Base-by-base conservation (phyloP, 2,888 invertebrate species). In the Abrostola triplasia region DNA sequence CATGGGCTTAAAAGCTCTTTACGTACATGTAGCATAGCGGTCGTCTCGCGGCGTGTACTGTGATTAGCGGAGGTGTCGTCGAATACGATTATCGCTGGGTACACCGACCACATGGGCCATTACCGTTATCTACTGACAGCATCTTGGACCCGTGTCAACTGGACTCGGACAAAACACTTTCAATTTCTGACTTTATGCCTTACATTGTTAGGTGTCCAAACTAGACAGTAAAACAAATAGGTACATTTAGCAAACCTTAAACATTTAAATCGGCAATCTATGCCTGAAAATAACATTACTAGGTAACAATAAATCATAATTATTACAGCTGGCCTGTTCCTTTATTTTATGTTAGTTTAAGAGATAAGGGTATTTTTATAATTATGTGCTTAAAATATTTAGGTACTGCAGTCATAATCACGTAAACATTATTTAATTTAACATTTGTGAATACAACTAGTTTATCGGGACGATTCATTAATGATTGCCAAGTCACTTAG, bases 101-200 rank as follows among this genome's bases (percentile, higher is more conserved):
- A 82, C 80, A 65, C 75, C 68, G 79, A 82, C 84, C 85, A 87
- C 84, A 85, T 88, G 86, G 83, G 87, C 89, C 88, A 78, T 93
- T 93, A 92, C 86, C 89, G 89, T 90, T 92, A 93, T 94, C 93
- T 86, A 79, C 76, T 84, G 92, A 93, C 94, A 92, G 92, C 85
- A 91, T 93, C 93, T 94, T 94, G 94, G 93, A 92, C 80, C 84
- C 73, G 87, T 86, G 89, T 90, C 94, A 94, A 93, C 87, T 90
- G 87, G 84, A 85, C 82, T 83, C 84, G 75, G 83, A 85, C 82
- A 84, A 84, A 87, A 83, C 87, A 91, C 90, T 92, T 90, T 92
- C 90, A 79, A 81, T 92, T 92, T 90, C 85, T 69, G 48, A 60
- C 63, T 67, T 53, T 51, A 56, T 64, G 47, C 57, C 64, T 69